Percentiles rank a stretch among this genome's conserved stretches.
phyloP scores from a whole-genome alignment of 2,113 vertebrate genomes.

The Pavo muticus region DNA sequence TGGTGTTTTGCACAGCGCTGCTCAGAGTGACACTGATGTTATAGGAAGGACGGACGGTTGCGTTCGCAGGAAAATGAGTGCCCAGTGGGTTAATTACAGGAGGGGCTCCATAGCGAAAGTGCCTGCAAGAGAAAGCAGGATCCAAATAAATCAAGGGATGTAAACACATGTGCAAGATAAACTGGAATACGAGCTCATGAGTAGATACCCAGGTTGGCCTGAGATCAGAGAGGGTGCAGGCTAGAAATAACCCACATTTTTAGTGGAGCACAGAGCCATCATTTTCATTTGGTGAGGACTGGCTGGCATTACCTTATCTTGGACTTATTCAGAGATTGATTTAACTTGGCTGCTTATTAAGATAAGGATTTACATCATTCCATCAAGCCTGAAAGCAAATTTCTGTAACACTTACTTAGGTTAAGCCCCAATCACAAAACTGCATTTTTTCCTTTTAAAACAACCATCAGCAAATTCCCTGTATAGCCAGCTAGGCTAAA shows the following conservation, averaged over 20 bases:
- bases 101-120: conserved; percentile 90
- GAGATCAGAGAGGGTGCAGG: neutral
- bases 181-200: neutral
- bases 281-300: neutral
- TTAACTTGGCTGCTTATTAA: conserved; percentile 48
- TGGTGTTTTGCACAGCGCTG: conserved; percentile 67
- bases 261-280: neutral
- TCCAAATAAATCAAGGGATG: rapidly evolving
- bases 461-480: conserved; percentile 3
- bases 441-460: neutral
- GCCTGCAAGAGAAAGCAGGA: conserved; percentile 67
- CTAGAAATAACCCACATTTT: neutral
- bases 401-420: neutral
- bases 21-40: conserved; percentile 78
- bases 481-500: neutral
- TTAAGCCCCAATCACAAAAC: neutral
- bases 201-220: neutral
- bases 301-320: neutral
- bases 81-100: conserved; percentile 90
- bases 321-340: conserved; percentile 43
- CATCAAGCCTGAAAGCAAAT: conserved; percentile 29
- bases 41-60: conserved; percentile 76
- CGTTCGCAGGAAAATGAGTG: conserved; percentile 83
- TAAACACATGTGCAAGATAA: neutral
- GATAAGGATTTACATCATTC: conserved; percentile 40